Conservation (phyloP, 1,140 invertebrate species). For the Brachystomella parvula region DNA sequence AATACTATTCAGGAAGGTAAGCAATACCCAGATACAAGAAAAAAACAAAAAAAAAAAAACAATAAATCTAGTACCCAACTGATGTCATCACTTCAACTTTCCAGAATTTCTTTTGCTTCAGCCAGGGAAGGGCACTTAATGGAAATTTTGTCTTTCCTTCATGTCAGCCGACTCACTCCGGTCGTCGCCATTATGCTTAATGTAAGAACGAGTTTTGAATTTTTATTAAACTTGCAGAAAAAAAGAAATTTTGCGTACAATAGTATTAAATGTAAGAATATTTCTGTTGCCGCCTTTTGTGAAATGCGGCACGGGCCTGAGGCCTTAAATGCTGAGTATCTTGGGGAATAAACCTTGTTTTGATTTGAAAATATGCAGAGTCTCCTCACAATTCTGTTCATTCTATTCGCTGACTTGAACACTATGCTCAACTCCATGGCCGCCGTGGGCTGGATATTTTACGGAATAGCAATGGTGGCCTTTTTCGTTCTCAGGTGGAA, state of each 20-base stretch:
- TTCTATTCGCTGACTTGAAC: constrained; percentile 63
- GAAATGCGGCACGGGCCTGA: too few relatives aligned
- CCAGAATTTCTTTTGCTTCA: constrained; percentile 80
- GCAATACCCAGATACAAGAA: background rate
- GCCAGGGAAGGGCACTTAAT: constrained; percentile 77
- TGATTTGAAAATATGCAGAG: constrained; percentile 43
- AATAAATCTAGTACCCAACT: too few relatives aligned
- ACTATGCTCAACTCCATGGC: constrained; percentile 78
- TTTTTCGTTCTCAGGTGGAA: constrained; percentile 64
- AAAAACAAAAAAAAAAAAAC: background rate
- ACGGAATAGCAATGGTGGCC: constrained; percentile 69
- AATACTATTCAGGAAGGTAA: constrained; percentile 44
- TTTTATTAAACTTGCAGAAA: too few relatives aligned
- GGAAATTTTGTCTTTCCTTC: constrained; percentile 73
- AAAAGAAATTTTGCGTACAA: too few relatives aligned
- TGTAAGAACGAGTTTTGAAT: too few relatives aligned
- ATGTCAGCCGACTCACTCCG: constrained; percentile 67
- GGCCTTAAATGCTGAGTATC: too few relatives aligned
- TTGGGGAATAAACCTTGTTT: too few relatives aligned
- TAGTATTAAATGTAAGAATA: too few relatives aligned
- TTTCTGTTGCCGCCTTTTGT: too few relatives aligned
- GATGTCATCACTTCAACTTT: too few relatives aligned
- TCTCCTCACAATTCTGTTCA: too few relatives aligned
- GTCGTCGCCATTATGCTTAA: constrained; percentile 71
- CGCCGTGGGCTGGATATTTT: constrained; percentile 84